Base-by-base conservation (phyloP, 2,888 invertebrate genomes). In the Orthonevra nobilis region DNA sequence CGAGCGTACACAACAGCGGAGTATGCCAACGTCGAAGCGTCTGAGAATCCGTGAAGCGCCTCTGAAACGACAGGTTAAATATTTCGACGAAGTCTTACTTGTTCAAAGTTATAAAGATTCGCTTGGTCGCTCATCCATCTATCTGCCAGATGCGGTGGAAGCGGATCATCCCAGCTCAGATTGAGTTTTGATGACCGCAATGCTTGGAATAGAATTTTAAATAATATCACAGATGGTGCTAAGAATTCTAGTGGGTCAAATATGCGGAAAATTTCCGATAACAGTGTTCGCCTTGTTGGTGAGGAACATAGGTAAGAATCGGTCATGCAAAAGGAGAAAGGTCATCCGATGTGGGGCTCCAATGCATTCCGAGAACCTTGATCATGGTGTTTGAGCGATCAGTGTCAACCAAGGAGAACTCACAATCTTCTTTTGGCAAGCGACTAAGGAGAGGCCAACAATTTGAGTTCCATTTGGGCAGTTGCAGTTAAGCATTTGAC, bases 211-310 rank as follows among this genome's bases (percentile, higher is more conserved):
- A 23, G 23, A 5, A 5, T 23, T 19, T 81, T 81, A 68, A 20
- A 79, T 75, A n/a, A 81, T n/a, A 9, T 10, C 5, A 79, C 52
- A 52, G 75, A 66, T 15, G 81, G 79, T 2, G 75, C 48, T 4
- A 75, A 48, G 2, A 81, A 48, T 1, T 77, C 77, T 5, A 23
- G 5, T 23, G 23, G 23, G 23, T 23, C 23, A 23, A 23, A 23
- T 4, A 10, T 74, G 38, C 2, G 3, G 23, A 5, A 3, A 23
- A 46, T 26, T 32, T 60, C 15, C 6, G 61, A 48, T 6, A 61
- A 46, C 2, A 60, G 12, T 4, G 44, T 17, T 7, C 46, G 60
- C 2, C 34, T 34, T 14, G 36, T 34, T 3, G 23, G 14, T 3
- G 36, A n/a, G 5, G 14, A 15, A 15, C 26, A 6, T 4, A 4